Evolutionary conservation across 2,113 vertebrate species (phyloP).

Genomic region (Galbula dea): DNA sequence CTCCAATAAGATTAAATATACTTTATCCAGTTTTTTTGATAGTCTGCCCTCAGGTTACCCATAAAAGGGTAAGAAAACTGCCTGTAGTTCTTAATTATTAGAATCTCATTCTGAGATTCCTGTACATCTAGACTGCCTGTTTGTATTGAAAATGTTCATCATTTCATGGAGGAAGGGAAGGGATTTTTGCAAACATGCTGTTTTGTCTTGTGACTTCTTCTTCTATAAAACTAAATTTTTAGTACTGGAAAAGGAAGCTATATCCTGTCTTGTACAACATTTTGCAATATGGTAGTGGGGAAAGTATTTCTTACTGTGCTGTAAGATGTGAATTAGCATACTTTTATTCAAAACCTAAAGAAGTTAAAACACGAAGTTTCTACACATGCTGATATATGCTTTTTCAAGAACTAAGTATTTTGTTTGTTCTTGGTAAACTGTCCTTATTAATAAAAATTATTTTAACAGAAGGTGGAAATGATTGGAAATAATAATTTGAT

Average conservation of each 20-base stretch:
- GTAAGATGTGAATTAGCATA: background rate
- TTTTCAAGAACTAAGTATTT: background rate
- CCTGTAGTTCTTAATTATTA: background rate
- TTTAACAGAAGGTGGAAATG: background rate
- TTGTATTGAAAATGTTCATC: background rate
- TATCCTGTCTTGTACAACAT: background rate
- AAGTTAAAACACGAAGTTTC: background rate
- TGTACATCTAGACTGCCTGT: background rate
- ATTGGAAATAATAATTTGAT: background rate
- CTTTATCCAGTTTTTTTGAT: background rate
- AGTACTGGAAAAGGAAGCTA: background rate
- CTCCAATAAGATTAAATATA: background rate
- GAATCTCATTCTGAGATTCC: background rate
- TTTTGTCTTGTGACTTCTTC: background rate
- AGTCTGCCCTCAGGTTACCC: background rate
- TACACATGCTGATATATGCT: background rate
- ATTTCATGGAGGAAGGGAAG: background rate
- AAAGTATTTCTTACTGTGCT: background rate
- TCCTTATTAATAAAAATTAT: background rate
- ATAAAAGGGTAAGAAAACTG: background rate
- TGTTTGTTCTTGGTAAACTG: background rate
- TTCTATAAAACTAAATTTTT: background rate
- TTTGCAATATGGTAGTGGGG: background rate
- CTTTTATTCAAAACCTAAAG: background rate
- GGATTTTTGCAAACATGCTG: background rate